A percentile compares a stretch with the other conserved stretches of the same genome.
These are phyloP conservation scores for Ischnus inquisitorius DNA, from an alignment of 2,888 invertebrate genomes.

Conservation along the genomic window DNA sequence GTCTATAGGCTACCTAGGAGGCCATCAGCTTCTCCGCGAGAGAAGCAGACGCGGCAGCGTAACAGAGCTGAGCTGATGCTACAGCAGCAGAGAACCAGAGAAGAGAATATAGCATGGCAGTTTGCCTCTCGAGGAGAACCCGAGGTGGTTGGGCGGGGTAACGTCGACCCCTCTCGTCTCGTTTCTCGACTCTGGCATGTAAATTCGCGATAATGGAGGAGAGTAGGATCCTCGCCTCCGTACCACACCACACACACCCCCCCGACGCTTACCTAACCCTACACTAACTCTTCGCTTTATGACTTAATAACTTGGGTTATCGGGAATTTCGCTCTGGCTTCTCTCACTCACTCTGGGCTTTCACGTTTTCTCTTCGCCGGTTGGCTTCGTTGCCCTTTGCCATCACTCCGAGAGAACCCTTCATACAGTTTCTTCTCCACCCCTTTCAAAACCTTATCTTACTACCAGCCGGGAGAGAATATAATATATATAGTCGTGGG, in stretches of 20 bases:
- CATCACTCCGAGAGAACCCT: slow-evolving; percentile 34
- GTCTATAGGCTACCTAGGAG: slow-evolving; percentile 19
- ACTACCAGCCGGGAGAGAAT: slow-evolving; percentile 31
- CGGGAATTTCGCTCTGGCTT: slow-evolving; percentile 82
- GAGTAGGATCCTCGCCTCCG: slow-evolving; percentile 74
- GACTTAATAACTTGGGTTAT: slow-evolving; percentile 85
- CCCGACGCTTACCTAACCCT: slow-evolving; percentile 69
- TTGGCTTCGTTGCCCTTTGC: slow-evolving; percentile 2
- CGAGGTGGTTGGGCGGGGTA: slow-evolving; percentile 52
- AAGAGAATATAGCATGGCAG: slow-evolving; percentile 24
- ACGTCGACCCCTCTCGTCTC: slow-evolving; percentile 69
- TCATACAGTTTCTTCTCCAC: slow-evolving; percentile 41
- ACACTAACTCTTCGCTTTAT: slow-evolving; percentile 83
- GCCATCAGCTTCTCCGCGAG: slow-evolving; percentile 18
- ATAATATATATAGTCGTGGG: slow-evolving; percentile 11
- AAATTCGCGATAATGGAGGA: slow-evolving; percentile 84
- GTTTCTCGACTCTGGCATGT: slow-evolving; percentile 78
- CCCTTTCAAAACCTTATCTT: slow-evolving; percentile 57
- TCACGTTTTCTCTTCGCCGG: slow-evolving; percentile 22
- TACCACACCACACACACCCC: slow-evolving; percentile 65
- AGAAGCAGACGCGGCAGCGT: background rate
- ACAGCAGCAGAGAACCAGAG: slow-evolving; percentile 23
- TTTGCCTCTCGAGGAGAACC: slow-evolving; percentile 23
- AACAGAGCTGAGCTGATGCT: slow-evolving; percentile 27
- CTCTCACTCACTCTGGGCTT: slow-evolving; percentile 67